These are phyloP conservation scores for Paratilapia polleni DNA, from an alignment of 2,113 vertebrate genomes.

Conservation along the genomic window DNA sequence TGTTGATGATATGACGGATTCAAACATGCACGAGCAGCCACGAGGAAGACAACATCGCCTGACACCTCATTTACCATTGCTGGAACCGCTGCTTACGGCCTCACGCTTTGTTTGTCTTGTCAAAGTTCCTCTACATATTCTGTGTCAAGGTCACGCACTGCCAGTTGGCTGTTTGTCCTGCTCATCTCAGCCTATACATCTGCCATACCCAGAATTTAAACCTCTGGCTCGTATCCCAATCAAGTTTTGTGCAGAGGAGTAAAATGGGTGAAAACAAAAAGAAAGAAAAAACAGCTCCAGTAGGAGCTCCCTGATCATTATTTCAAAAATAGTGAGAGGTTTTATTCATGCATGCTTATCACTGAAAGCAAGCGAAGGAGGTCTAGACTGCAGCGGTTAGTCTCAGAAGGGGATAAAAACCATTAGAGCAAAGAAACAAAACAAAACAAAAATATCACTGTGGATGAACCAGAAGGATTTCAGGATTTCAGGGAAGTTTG, in stretches of 20 bases:
- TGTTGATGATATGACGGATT: constrained; percentile 58
- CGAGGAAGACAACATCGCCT: constrained; percentile 61
- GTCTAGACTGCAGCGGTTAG: constrained; percentile 42
- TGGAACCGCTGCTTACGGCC: constrained; percentile 47
- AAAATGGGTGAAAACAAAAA: neutral
- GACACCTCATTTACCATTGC: constrained; percentile 69
- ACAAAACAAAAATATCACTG: constrained; percentile 53
- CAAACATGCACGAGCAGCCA: constrained; percentile 62
- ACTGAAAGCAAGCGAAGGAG: constrained; percentile 47
- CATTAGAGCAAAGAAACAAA: constrained; percentile 53
- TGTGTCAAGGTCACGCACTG: constrained; percentile 68
- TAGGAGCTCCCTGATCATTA: constrained; percentile 51
- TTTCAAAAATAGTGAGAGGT: constrained; percentile 51
- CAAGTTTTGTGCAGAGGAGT: constrained; percentile 37
- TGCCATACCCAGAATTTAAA: constrained; percentile 28
- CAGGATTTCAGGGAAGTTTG: constrained; percentile 29
- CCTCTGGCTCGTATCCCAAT: constrained; percentile 33
- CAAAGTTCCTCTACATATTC: constrained; percentile 68
- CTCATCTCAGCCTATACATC: constrained; percentile 48
- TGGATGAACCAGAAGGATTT: constrained; percentile 28
- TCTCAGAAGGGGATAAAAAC: constrained; percentile 48
- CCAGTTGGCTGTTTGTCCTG: constrained; percentile 59
- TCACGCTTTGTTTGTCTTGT: constrained; percentile 75
- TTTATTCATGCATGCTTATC: constrained; percentile 58
- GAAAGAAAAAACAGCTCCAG: constrained; percentile 5